These are phyloP conservation scores for Magallana gigas DNA, from an alignment of 1,140 invertebrate species.

Conservation along the genomic window DNA sequence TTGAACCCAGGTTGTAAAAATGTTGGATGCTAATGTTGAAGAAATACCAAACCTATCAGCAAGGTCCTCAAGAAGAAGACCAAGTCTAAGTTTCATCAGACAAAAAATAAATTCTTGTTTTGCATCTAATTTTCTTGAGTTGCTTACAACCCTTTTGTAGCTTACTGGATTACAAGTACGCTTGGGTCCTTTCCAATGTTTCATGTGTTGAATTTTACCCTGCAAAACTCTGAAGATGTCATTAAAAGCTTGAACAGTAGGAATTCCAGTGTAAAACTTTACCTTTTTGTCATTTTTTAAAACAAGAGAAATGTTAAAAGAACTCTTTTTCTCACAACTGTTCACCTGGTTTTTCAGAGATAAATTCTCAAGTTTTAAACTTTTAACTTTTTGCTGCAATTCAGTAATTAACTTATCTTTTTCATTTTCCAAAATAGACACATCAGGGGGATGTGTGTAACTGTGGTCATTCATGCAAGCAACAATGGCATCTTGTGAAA, in stretches of 20 bases:
- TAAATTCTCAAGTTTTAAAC: background rate
- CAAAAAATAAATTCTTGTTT: conserved; percentile 49
- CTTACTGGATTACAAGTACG: conserved; percentile 23
- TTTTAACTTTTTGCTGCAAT: background rate
- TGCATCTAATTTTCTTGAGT: conserved; percentile 16
- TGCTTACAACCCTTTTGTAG: conserved; percentile 5
- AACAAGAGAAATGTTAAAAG: background rate
- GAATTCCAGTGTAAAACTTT: conserved; percentile 35
- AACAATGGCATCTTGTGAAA: no score
- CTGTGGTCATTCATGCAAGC: no score
- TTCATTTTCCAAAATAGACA: background rate
- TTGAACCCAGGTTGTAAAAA: conserved; percentile 46
- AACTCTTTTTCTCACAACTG: background rate
- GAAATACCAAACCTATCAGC: conserved; percentile 49
- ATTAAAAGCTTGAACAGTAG: background rate
- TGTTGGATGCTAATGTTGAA: conserved; percentile 24
- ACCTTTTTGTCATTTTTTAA: conserved; percentile 30
- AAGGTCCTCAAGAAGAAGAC: conserved; percentile 41
- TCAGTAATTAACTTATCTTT: background rate
- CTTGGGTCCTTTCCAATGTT: conserved; percentile 28
- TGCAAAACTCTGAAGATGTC: background rate
- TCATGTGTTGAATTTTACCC: background rate
- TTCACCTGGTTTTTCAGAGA: background rate
- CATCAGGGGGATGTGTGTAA: no score
- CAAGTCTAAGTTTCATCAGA: conserved; percentile 49